Evolutionary conservation across 2,797 vertebrate species (phyloP), one percentile per base, ranked within the genome.

Genomic region (Microtus obscurus): DNA sequence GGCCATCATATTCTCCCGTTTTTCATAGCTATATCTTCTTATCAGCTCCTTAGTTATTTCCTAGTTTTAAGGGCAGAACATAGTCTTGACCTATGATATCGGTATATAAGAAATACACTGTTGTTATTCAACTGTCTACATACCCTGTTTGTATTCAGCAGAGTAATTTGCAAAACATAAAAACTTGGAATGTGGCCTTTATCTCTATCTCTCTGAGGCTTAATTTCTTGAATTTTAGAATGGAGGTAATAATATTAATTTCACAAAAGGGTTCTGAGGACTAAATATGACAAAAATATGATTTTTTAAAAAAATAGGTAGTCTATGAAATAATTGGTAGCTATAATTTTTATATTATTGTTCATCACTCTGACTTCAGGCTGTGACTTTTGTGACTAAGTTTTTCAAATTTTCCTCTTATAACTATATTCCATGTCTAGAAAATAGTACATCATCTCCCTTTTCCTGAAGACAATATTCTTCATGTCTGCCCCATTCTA

Each of bases 171-270:
- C 6, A 48, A 83, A 12, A 51, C 76, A 0, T 34, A 17, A 40
- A 40, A 53, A 65, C 1, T 51, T 51, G 43, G 34, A 87, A 81
- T 5, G 1, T 7, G 10, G 11, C 29, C 19, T 86, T 65, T 63
- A 53, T 45, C 2, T 77, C 40, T 63, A 53, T 45, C 2, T 77
- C 40, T 43, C 48, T 40, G 56, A 74, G 19, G 29, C 82, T 89
- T 14, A 12, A n/a, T 95, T 77, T 91, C 3, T 56, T 85, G 9
- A 63, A 79, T 77, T 91, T 45, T 93, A 53, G 85, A 85, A 51
- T 25, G 61, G 37, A 29, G 2, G 67, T 43, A 74, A 93, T 4
- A 63, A 31, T 31, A 73, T 56, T 89, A 43, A 67, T 16, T 2
- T 69, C 56, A 56, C 27, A 83, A 79, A 53, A 40, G 12, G 10